Conservation (phyloP, 2,113 vertebrate genomes). For the Corythoichthys haematopterus region DNA sequence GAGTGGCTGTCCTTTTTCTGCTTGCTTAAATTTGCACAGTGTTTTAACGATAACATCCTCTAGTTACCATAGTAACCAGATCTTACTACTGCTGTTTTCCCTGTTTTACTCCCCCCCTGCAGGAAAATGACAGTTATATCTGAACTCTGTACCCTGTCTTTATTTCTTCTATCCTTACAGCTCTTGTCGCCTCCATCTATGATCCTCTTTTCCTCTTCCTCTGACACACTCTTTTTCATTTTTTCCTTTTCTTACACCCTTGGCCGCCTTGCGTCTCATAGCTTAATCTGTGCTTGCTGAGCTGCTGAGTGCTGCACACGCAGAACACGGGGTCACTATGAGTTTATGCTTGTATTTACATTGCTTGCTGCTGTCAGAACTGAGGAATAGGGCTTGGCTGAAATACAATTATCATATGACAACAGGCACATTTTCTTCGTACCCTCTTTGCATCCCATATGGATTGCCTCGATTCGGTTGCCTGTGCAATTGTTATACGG, state of each 20-base stretch:
- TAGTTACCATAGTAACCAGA: constrained; percentile 66
- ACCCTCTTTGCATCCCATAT: neutral
- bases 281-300: constrained; percentile 53
- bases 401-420: constrained; percentile 33
- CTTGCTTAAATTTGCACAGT: neutral
- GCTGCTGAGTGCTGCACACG: constrained; percentile 44
- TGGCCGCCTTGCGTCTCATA: constrained; percentile 37
- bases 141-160: constrained; percentile 24
- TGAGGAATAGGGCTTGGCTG: constrained; percentile 16
- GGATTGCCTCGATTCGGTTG: constrained; percentile 14
- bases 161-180: constrained; percentile 8
- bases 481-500: constrained; percentile 25
- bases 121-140: constrained; percentile 40
- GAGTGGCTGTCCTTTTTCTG: neutral
- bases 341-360: constrained; percentile 54
- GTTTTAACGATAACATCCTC: constrained; percentile 10
- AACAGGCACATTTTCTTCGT: constrained; percentile 6
- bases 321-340: constrained; percentile 53
- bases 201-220: constrained; percentile 5
- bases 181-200: constrained; percentile 11
- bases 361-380: constrained; percentile 23
- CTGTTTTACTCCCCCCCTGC: constrained; percentile 9
- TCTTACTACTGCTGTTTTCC: constrained; percentile 23
- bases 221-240: constrained; percentile 10
- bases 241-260: constrained; percentile 5